phyloP scores from a whole-genome alignment of 1,140 invertebrate genomes.

The Bombus soroeensis region DNA sequence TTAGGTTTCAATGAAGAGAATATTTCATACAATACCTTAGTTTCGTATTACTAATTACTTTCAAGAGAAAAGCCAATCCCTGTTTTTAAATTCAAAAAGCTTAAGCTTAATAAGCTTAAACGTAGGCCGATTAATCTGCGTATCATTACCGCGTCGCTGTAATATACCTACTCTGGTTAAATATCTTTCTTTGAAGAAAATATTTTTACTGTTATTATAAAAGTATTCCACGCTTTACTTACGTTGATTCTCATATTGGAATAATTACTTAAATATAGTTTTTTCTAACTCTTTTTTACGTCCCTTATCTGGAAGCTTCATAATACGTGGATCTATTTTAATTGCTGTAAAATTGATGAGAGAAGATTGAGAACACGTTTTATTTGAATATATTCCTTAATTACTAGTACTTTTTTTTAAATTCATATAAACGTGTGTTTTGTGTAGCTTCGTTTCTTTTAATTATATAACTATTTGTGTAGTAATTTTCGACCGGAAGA shows the following conservation, averaged over 20 bases:
- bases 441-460: too few relatives aligned
- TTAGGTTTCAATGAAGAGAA: background rate
- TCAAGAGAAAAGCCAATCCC: background rate
- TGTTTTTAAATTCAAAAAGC: background rate
- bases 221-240: background rate
- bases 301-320: too few relatives aligned
- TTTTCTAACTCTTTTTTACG: too few relatives aligned
- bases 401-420: too few relatives aligned
- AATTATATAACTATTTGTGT: too few relatives aligned
- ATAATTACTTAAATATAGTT: background rate
- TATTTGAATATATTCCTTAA: too few relatives aligned
- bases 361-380: too few relatives aligned
- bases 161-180: background rate
- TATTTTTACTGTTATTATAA: background rate
- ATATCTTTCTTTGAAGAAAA: background rate
- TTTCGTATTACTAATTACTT: background rate
- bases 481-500: too few relatives aligned
- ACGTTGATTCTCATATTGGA: background rate
- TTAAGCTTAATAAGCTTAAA: background rate
- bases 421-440: too few relatives aligned
- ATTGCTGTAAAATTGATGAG: too few relatives aligned
- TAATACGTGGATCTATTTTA: too few relatives aligned
- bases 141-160: background rate
- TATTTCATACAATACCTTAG: background rate
- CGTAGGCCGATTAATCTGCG: background rate